Base-by-base conservation (phyloP, 1,140 invertebrate genomes). In the Zaprionus lachaisei region DNA sequence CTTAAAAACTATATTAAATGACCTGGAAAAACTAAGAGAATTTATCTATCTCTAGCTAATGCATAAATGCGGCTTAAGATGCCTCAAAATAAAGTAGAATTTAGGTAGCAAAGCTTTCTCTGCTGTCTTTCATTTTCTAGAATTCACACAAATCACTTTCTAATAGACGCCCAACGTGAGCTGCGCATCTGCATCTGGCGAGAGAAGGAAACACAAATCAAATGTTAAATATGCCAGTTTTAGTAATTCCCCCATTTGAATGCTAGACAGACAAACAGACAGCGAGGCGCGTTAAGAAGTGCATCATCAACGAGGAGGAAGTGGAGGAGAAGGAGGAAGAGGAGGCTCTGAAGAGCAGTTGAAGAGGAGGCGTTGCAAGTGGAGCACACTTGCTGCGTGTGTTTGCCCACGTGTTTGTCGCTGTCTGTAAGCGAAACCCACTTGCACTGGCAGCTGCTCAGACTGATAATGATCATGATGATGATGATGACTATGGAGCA, bases 391-490 rank as follows among this genome's bases (percentile, higher is more conserved):
- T 74, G 72, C 67, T 55, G 38, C 72, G 38, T 51, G 41, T 38
- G 14, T 38, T 12, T 51, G 26, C 72, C 72, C 72, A 75, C 72
- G 72, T 75, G 73, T 49, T 75, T 75, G 37, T 38, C 28, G 54
- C 38, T 28, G n/a, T 63, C 54, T 71, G 72, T 75, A 76, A 76
- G 61, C 61, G 73, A 76, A 76, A 72, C 73, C 73, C 68, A 76
- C 73, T 76, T 76, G 58, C 68, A 64, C 67, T 75, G 66, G 14
- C 72, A 70, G 58, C 60, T 75, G 66, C 49, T 70, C 65, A 67
- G 54, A 61, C 34, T 63, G 28, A 54, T 66, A 56, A 54, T 65
- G 51, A 57, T 61, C 22, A 67, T 31, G 56, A 67, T 55, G 31
- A 51, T 67, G 74, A 66, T 67, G 80, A 26, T 66, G 44, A 38